Base-by-base conservation (phyloP, 2,888 invertebrate species). In the Drosophila kambysellisi region DNA sequence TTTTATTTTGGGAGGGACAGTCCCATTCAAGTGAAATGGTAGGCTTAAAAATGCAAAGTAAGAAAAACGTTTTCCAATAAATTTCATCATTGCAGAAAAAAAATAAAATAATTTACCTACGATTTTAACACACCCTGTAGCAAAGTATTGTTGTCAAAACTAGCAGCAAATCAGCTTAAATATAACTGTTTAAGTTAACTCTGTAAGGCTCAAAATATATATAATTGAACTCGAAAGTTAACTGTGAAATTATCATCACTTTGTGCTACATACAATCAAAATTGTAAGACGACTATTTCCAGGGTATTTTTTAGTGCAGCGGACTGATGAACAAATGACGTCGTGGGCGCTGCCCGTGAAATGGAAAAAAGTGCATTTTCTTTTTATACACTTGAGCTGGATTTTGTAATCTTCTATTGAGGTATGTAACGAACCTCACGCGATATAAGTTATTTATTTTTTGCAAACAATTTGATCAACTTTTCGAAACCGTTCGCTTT, bases 51-150 rank as follows among this genome's bases (percentile, higher is more conserved):
- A 32, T 37, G 6, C 12, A 39, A 33, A 39, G 65, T 12, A 15
- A 29, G 51, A 32, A 43, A 46, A 64, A 30, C 46, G 20, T 46
- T 62, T 61, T 20, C 29, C 62, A 46, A 41, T 20, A n/a, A 37
- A 39, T 39, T 60, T 51, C 20, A 52, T 11, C 51, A 52, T 37
- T 66, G 53, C 11, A 20, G 20, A 25, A 46, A 46, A 46, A 7
- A 20, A 2, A 25, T 25, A 1, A 25, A 8, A 2, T 12, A 12
- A 25, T 15, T 33, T 25, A 3, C 29, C 17, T 1, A 25, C 46
- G 4, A 25, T 25, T 46, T 15, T 25, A 8, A 7, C 11, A 66
- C 46, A 53, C 67, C 53, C 43, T 66, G n/a, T 32, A 7, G 3
- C 12, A 59, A 48, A 46, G 7, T 37, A 17, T 2, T 29, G 8